Percentiles rank a stretch among this genome's conserved stretches.
Conservation (phyloP, 2,797 vertebrate species). For the Phataginus tetradactyla region DNA sequence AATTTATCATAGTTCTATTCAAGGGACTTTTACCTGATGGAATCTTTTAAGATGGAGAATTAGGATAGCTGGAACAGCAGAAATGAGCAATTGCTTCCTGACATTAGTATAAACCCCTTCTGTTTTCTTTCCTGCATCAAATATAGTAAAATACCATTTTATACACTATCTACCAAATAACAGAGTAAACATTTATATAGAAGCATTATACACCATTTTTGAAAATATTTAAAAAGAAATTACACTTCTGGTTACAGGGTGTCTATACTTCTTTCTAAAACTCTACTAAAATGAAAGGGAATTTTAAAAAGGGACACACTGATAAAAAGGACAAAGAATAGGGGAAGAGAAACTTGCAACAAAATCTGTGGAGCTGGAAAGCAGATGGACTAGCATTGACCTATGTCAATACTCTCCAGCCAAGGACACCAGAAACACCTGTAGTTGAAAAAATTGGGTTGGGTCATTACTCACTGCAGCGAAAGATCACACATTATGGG, state of each 20-base stretch:
- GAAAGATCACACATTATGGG: not conserved
- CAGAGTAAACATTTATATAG: slow-evolving; percentile 23
- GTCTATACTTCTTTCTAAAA: slow-evolving; percentile 1
- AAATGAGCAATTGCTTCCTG: slow-evolving; percentile 97
- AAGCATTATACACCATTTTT: slow-evolving; percentile 1
- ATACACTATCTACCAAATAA: not conserved
- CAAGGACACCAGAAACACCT: not conserved
- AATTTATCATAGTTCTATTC: not conserved
- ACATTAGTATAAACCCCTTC: slow-evolving; percentile 97
- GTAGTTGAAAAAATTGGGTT: not conserved
- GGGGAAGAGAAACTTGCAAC: not conserved
- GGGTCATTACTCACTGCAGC: not conserved
- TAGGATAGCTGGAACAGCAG: slow-evolving; percentile 94
- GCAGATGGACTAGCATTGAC: not conserved
- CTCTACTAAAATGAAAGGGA: not conserved
- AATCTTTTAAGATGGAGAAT: slow-evolving; percentile 98
- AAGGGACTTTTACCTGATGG: slow-evolving; percentile 92
- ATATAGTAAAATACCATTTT: slow-evolving; percentile 51
- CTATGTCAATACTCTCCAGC: not conserved
- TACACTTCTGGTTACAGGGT: not conserved
- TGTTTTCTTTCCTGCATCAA: slow-evolving; percentile 90
- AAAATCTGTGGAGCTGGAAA: slow-evolving; percentile 22
- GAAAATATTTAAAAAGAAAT: slow-evolving; percentile 26
- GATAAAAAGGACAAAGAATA: not conserved
- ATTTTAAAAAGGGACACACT: not conserved